A percentile compares a stretch with the other conserved stretches of the same genome.
Conservation (phyloP, 1,140 invertebrate species). For the Phortica variegata region DNA sequence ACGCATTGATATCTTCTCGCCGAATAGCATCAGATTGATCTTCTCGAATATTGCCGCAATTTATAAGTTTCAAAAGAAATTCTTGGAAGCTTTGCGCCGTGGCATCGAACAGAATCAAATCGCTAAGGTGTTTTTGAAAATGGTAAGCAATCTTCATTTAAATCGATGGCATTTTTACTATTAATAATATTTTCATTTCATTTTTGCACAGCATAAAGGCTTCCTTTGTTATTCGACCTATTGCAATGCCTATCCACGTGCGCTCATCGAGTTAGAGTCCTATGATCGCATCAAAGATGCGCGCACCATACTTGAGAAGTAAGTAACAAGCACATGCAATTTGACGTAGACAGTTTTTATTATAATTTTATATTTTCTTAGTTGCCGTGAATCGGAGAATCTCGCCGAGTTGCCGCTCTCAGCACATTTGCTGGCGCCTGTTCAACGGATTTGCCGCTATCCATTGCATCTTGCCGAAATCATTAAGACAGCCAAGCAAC, state of each 20-base stretch:
- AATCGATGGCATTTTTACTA: background rate
- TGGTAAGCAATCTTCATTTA: slow-evolving; percentile 25
- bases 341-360: background rate
- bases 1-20: slow-evolving; percentile 53
- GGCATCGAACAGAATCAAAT: slow-evolving; percentile 53
- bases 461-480: slow-evolving; percentile 85
- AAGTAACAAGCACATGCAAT: slow-evolving; percentile 4
- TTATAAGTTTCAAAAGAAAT: slow-evolving; percentile 48
- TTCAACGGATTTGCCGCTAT: slow-evolving; percentile 92
- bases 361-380: slow-evolving; percentile 7
- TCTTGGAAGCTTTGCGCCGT: slow-evolving; percentile 39
- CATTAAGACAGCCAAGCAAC: slow-evolving; percentile 65
- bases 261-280: slow-evolving; percentile 52
- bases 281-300: slow-evolving; percentile 52
- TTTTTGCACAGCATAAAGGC: slow-evolving; percentile 63
- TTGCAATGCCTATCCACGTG: slow-evolving; percentile 82
- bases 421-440: slow-evolving; percentile 84
- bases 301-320: slow-evolving; percentile 49
- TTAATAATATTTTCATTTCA: slow-evolving; percentile 8
- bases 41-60: slow-evolving; percentile 53
- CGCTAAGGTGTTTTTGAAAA: slow-evolving; percentile 53
- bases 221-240: slow-evolving; percentile 90
- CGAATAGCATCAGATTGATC: slow-evolving; percentile 49
- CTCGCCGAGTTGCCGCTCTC: slow-evolving; percentile 79
- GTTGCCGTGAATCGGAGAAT: slow-evolving; percentile 48